Evolutionary conservation across 1,140 invertebrate species (phyloP).

Genomic region (Linepithema humile): DNA sequence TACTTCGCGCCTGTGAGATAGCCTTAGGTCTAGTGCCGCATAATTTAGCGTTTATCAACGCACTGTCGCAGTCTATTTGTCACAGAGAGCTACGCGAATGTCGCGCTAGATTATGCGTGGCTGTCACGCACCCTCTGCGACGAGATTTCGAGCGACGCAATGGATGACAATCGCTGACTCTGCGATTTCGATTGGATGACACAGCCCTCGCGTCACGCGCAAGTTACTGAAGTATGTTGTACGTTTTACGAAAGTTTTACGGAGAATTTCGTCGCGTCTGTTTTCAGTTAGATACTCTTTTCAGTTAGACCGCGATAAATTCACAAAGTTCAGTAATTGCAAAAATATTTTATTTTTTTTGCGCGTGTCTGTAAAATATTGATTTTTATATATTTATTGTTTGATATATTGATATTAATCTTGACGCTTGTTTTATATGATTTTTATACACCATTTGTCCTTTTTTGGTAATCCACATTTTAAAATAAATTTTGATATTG

Average conservation of each 20-base stretch:
- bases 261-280: slow-evolving; percentile 1
- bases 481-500: background rate
- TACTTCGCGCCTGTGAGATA: slow-evolving; percentile 28
- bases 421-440: background rate
- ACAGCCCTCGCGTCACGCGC: slow-evolving; percentile 11
- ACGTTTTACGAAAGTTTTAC: slow-evolving; percentile 14
- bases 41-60: slow-evolving; percentile 64
- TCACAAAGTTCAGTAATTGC: too few species aligned
- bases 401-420: background rate
- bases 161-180: slow-evolving; percentile 63
- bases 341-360: too few species aligned
- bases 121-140: slow-evolving; percentile 47
- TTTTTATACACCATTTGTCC: background rate
- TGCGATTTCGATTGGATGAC: slow-evolving; percentile 60
- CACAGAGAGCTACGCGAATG: slow-evolving; percentile 47
- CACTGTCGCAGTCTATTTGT: slow-evolving; percentile 60
- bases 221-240: slow-evolving; percentile 36
- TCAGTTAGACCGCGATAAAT: background rate
- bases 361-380: background rate
- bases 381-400: background rate
- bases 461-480: background rate
- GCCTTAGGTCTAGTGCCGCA: slow-evolving; percentile 35
- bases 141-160: slow-evolving; percentile 55
- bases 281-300: background rate
- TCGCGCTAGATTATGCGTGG: slow-evolving; percentile 60